Evolutionary conservation across 1,140 invertebrate genomes (phyloP), one percentile per base, ranked within the genome.

Genomic region (Pantala flavescens): DNA sequence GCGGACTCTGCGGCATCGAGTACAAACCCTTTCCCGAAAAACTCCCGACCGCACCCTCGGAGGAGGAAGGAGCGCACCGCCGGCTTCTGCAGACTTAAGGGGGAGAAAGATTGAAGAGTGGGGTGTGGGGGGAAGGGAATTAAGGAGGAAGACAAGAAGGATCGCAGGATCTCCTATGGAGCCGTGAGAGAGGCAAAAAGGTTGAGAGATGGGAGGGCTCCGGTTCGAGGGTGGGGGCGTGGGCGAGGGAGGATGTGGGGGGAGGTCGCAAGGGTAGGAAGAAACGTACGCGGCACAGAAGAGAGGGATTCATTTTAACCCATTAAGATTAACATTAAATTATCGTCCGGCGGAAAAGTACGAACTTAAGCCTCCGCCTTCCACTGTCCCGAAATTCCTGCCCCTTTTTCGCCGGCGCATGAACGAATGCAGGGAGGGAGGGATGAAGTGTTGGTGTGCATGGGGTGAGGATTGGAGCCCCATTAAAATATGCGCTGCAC

Each of bases 21-120:
- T 36, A 36, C 28, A 36, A 36, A 19, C 49, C 49, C n/a, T 63
- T 12, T 14, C 49, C 49, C n/a, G 49, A 63, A 63, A 63, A 63
- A 63, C 49, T 21, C 49, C 49, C 49, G n/a, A 63, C 49, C 49
- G 28, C 28, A 36, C 28, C 28, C 28, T 9, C 9, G 49, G 49
- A 21, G 49, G 49, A 76, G 77, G 77, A 77, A 77, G 75, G 71
- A 76, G 81, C 80, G 82, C 82, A 83, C 80, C 75, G 78, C 75
- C 73, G 23, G 74, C 76, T 49, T 71, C 78, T 76, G 71, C 77
- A 24, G 21, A 49, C 55, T 74, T 78, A 81, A 79, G 79, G 77
- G 19, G 77, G 74, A 75, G 77, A 77, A 79, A 79, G 79, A 80
- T 81, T 80, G 78, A 81, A 80, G 80, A 81, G 79, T 72, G 77